These are phyloP conservation scores for Agapornis canus DNA, from an alignment of 2,797 vertebrate species.

Conservation along the genomic window DNA sequence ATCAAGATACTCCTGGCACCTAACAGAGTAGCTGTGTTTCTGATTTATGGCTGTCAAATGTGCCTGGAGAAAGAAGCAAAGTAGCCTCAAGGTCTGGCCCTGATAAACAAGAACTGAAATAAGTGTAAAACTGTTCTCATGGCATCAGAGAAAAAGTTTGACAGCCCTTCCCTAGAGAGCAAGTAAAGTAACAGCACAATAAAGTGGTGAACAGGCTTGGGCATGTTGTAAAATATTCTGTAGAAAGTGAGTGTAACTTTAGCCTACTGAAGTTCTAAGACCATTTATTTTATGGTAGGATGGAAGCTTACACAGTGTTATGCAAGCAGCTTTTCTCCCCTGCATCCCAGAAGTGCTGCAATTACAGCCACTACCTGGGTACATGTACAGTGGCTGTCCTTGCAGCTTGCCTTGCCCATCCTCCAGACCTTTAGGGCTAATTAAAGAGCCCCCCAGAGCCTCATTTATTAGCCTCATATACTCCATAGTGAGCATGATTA, in stretches of 20 bases:
- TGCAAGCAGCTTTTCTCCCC: not conserved
- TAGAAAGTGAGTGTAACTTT: not conserved
- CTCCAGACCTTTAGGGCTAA: not conserved
- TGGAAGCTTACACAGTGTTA: not conserved
- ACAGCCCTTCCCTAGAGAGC: not conserved
- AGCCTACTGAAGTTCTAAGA: not conserved
- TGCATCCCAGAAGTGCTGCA: not conserved
- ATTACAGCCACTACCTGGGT: fast-evolving
- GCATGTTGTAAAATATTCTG: not conserved
- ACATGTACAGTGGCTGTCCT: fast-evolving
- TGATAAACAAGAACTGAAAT: not conserved
- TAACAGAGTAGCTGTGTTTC: not conserved
- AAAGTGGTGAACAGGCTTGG: not conserved
- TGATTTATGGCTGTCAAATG: not conserved
- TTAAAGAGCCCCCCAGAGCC: not conserved
- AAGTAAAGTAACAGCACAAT: not conserved
- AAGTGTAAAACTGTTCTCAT: not conserved
- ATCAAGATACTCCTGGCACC: not conserved
- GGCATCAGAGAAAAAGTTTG: not conserved
- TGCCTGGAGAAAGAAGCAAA: not conserved
- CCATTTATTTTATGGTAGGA: not conserved
- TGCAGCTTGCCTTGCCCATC: not conserved
- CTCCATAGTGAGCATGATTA: fast-evolving
- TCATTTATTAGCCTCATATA: fast-evolving
- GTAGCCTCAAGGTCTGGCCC: not conserved